phyloP scores from a whole-genome alignment of 37 sponge, comb jelly and placozoan genomes.

The Mnemiopsis leidyi region DNA sequence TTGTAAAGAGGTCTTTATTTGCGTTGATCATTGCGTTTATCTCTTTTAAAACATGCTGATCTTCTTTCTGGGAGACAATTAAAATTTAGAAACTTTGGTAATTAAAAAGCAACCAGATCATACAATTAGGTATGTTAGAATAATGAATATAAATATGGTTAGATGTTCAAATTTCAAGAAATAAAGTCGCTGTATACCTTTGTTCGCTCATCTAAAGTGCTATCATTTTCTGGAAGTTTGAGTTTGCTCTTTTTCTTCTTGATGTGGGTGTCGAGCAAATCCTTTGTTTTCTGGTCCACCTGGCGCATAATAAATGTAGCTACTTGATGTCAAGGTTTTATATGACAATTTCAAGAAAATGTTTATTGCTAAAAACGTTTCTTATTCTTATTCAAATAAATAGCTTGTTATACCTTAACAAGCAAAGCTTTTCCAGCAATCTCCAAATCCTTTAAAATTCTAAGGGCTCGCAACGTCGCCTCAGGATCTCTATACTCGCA shows the following conservation, averaged over 20 bases:
- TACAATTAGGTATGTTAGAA: too few species aligned
- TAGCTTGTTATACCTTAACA: too few species aligned
- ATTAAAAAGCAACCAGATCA: too few species aligned
- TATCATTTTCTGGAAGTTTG: constrained; percentile 50
- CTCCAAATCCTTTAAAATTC: constrained; percentile 75
- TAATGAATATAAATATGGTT: too few species aligned
- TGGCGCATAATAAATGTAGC: too few species aligned
- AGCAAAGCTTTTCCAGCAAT: constrained; percentile 83
- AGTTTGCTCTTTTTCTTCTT: constrained; percentile 43
- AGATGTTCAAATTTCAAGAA: too few species aligned
- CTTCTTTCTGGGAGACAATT: constrained; percentile 78
- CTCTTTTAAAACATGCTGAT: constrained; percentile 64
- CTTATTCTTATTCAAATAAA: too few species aligned
- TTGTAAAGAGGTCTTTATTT: constrained; percentile 62
- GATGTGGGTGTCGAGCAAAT: constrained; percentile 45
- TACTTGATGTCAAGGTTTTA: too few species aligned
- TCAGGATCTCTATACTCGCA: constrained; percentile 96
- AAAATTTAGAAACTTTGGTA: too few species aligned
- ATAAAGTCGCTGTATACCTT: too few species aligned
- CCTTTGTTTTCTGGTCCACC: constrained; percentile 61
- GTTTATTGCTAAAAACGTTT: too few species aligned
- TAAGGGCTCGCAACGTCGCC: constrained; percentile 86
- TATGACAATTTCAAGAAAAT: too few species aligned
- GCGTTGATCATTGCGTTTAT: constrained; percentile 74
- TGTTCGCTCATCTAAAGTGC: constrained; percentile 5